phyloP scores from a whole-genome alignment of 2,888 invertebrate genomes.

The Phytoseiulus persimilis region DNA sequence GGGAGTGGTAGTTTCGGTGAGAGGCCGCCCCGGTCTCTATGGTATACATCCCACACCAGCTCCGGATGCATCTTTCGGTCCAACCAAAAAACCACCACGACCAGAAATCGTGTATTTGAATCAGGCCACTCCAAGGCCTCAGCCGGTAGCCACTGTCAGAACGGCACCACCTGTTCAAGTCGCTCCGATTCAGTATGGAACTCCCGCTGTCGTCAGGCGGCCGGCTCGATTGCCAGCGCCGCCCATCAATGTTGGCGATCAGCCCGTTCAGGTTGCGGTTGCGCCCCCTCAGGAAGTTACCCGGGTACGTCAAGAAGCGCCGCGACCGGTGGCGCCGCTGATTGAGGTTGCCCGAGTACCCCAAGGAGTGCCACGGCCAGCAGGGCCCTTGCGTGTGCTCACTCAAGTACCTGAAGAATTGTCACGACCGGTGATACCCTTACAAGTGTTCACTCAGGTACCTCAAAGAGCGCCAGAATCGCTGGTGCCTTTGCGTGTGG shows the following conservation, averaged over 20 bases:
- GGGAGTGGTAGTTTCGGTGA: background rate
- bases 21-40: conserved; percentile 27
- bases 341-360: too few relatives aligned
- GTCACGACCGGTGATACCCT: too few relatives aligned
- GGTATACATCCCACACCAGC: conserved; percentile 24
- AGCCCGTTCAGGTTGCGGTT: background rate
- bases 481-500: too few relatives aligned
- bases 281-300: background rate
- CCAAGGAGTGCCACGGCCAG: too few relatives aligned
- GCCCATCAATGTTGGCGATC: background rate
- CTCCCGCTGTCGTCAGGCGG: background rate
- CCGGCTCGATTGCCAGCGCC: background rate
- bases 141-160: background rate
- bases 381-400: too few relatives aligned
- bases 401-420: too few relatives aligned
- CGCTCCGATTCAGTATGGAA: background rate
- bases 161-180: background rate
- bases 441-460: too few relatives aligned
- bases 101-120: conserved; percentile 23
- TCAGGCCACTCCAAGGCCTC: background rate
- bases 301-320: too few relatives aligned
- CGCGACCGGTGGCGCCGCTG: too few relatives aligned
- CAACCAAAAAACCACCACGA: background rate
- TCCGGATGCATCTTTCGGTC: background rate
- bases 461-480: too few relatives aligned